Percentiles rank a stretch among this genome's conserved stretches.
Conservation (phyloP, 2,113 vertebrate species). For the Hemibagrus wyckioides region DNA sequence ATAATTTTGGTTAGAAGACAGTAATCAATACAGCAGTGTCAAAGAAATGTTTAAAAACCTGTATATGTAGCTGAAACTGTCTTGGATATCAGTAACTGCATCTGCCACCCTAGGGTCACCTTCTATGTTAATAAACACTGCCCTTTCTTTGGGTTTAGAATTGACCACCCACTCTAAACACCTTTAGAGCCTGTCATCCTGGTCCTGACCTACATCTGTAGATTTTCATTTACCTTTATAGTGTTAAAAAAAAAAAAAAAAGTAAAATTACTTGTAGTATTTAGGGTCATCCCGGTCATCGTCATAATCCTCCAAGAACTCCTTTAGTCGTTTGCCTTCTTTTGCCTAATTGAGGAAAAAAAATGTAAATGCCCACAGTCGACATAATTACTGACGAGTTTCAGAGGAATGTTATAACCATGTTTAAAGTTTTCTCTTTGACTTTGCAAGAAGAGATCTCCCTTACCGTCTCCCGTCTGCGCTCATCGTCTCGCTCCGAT, state of each 20-base stretch:
- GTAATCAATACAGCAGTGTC: neutral
- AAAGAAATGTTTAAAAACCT: neutral
- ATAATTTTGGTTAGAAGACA: neutral
- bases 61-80: neutral
- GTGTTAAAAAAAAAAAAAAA: neutral
- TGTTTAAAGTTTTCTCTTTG: neutral
- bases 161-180: neutral
- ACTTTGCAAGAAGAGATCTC: neutral
- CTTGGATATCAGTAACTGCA: neutral
- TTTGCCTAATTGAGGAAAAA: conserved; percentile 77
- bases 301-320: conserved; percentile 98
- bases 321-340: conserved; percentile 96
- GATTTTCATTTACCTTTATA: too few species aligned
- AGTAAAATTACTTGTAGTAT: conserved; percentile 85
- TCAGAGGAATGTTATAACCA: neutral
- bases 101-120: neutral
- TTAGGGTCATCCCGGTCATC: conserved; percentile 98
- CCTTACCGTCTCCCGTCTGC: conserved; percentile 88
- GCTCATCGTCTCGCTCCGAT: conserved; percentile 91
- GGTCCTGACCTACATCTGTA: neutral
- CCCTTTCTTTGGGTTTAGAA: neutral
- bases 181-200: neutral
- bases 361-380: neutral
- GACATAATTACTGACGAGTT: neutral
- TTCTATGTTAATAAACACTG: too few species aligned